Base-by-base conservation (phyloP, 2,888 invertebrate genomes). In the Phanerotoma sp. region DNA sequence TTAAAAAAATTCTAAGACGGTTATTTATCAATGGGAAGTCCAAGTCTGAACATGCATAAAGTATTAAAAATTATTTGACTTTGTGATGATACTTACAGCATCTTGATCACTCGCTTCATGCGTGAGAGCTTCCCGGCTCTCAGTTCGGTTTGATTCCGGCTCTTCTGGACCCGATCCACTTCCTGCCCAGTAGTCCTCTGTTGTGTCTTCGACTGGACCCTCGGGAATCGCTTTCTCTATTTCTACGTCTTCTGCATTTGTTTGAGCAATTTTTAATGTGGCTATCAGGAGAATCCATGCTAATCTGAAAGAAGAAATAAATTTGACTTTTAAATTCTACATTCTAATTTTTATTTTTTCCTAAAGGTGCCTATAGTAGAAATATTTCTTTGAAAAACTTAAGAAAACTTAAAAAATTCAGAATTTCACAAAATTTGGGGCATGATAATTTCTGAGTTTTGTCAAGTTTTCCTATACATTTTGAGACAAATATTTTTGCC, bases 81-180 rank as follows among this genome's bases (percentile, higher is more conserved):
- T 28, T 7, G 25, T 45, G 38, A 40, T 25, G 32, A 25, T 55
- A 81, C 87, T 86, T 77, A 89, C 89, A 64, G 88, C 85, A 69
- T 89, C 88, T 71, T 87, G 87, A 73, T 88, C 87, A 69, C 87
- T 89, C 64, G 88, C 87, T 67, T 89, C 89, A 56, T 86, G 84
- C 60, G 85, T 84, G 28, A 89, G 79, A 1, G 87, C 86, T 72
- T 89, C 89, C 72, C 87, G 82, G 3, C 87, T 87, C 70, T 85
- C 84, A 72, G 86, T 86, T 76, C 81, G 80, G 41, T 60, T 49
- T 35, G 50, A 48, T 9, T 62, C 59, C 11, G 70, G 75, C 28
- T 76, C 75, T 22, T 74, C 75, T 20, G 74, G 74, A 25, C 75
- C 74, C 3, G 75, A 68, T 48, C 77, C 77, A 51, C 77, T 77